Base-by-base conservation (phyloP, 2,113 vertebrate genomes). In the Corynorhinus townsendii region DNA sequence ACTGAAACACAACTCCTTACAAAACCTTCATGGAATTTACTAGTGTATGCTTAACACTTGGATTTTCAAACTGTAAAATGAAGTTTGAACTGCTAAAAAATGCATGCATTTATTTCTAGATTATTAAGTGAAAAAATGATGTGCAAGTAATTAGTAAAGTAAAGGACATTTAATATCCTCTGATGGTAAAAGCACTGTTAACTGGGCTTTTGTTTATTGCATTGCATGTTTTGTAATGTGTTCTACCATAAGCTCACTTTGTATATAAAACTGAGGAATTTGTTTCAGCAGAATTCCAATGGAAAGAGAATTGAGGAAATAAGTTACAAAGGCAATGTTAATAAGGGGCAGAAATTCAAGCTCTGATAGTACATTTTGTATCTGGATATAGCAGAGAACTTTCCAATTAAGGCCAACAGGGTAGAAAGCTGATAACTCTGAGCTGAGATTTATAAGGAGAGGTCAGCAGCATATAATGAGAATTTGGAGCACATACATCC, bases 351-450 rank as follows among this genome's bases (percentile, higher is more conserved):
- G 96, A 96, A 91, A 97, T 96, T 97, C 96, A 92, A 92, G 79
- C 86, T 95, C 92, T 71, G 90, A 94, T 86, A 92, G 93, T 77
- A 90, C 92, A 96, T 96, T 97, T 91, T 93, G 95, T 91, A 97
- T 94, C 96, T 73, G 82, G 77, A 94, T 76, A 96, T 84, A 91
- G 94, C 89, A 72, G 56, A 94, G 96, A 97, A 94, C 96, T 97
- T 97, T 97, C 95, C 97, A 97, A 97, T 97, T 97, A 97, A 91
- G 91, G 71, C 82, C 95, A 96, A 93, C 88, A 91, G 94, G 94
- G 88, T 77, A 94, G 92, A 89, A 95, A 96, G 95, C 95, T 93
- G 94, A 73, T 97, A 96, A 96, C 82, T 96, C 89, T 75, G 93
- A 83, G 82, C 75, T 28, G 66, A 97, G 94, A 97, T 96, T 97